These are phyloP conservation scores for Bothrops jararaca DNA, from an alignment of 2,113 vertebrate genomes.

Conservation along the genomic window DNA sequence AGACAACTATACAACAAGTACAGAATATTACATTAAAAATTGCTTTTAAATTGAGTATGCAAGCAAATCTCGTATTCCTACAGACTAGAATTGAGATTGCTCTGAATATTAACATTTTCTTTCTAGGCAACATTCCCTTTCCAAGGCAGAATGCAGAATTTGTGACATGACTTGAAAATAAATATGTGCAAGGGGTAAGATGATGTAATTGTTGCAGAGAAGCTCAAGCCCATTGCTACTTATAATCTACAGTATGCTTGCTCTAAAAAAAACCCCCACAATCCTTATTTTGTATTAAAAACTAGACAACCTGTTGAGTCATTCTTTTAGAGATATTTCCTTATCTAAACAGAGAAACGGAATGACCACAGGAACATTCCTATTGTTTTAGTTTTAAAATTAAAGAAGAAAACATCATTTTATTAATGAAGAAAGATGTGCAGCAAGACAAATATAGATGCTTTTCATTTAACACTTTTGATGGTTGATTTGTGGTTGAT, in stretches of 20 bases:
- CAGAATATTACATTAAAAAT: neutral
- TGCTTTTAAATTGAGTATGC: neutral
- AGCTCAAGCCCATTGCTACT: neutral
- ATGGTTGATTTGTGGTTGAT: neutral
- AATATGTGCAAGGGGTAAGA: neutral
- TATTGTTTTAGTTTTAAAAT: neutral
- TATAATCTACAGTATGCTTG: neutral
- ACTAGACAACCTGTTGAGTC: neutral
- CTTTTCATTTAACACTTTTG: neutral
- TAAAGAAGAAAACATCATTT: neutral
- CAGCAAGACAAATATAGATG: neutral
- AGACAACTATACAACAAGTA: neutral
- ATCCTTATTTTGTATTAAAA: neutral
- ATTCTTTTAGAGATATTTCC: neutral
- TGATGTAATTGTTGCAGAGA: neutral
- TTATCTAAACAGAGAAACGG: neutral
- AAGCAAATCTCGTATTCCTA: neutral
- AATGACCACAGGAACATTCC: neutral
- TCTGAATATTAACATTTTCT: neutral
- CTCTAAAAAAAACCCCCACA: neutral
- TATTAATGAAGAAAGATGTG: neutral
- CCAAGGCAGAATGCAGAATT: neutral
- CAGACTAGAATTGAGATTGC: neutral
- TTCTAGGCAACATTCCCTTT: neutral
- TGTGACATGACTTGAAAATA: neutral